Base-by-base conservation (phyloP, 2,888 invertebrate genomes). In the Drosophila yooni region DNA sequence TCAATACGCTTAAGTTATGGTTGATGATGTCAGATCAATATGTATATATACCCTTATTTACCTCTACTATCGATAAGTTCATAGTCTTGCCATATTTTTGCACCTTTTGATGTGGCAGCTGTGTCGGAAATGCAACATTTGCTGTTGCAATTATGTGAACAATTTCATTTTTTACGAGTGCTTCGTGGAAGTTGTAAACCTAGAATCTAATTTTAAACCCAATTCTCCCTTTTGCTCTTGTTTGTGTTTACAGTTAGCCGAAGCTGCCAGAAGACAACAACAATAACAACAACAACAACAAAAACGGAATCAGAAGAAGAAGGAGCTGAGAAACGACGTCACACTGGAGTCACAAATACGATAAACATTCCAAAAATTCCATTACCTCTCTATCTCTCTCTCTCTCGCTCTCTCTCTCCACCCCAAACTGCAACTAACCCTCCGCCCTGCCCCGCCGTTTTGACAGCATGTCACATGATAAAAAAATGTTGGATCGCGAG, bases 401-500 rank as follows among this genome's bases (percentile, higher is more conserved):
- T 40, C 18, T 4, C 31, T 34, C 10, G 40, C 18, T 40, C 25
- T 34, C 57, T 34, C 27, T 48, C 25, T 33, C 33, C 33, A 33
- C n/a, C 36, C 29, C 18, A 18, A 21, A 3, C 62, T 25, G 46
- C 8, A 8, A 36, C 38, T 7, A 31, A 50, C 67, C 56, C 61
- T 29, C 38, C 10, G 2, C 13, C 21, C 40, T 21, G 36, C 62
- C 68, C 40, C 43, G 34, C 60, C 68, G 48, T 38, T 38, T 56
- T 75, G 71, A 82, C 79, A 90, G 86, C 78, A 92, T 92, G 92
- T 89, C 92, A 81, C 92, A 91, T 92, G 96, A 96, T 94, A 96
- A 96, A 94, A 95, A 96, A 94, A 96, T 97, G 94, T 95, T 97
- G 94, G 98, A 98, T 94, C 96, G 97, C 92, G 98, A 98, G 94